Percentiles rank a stretch among this genome's conserved stretches.
These are phyloP conservation scores for Crotophaga sulcirostris DNA, from an alignment of 2,113 vertebrate species.

Conservation along the genomic window DNA sequence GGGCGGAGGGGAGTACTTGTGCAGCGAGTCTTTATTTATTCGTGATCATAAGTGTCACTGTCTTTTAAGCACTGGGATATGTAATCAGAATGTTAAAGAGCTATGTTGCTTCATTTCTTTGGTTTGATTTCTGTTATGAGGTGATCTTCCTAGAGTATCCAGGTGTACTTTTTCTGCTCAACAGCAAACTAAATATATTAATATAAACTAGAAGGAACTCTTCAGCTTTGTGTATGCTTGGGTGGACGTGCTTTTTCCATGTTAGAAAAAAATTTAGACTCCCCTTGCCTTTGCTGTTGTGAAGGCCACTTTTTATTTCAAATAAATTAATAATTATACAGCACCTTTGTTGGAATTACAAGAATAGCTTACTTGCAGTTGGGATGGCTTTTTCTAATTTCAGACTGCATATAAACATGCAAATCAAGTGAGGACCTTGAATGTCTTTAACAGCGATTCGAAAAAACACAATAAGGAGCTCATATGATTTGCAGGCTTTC, in stretches of 20 bases:
- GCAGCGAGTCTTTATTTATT: not conserved
- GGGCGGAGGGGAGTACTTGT: not conserved
- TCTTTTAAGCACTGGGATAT: not conserved
- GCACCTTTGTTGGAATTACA: not conserved
- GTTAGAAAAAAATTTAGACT: not conserved
- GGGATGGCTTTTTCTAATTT: not conserved
- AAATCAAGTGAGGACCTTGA: not conserved
- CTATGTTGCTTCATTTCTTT: not conserved
- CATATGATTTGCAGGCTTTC: not conserved
- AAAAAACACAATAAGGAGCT: not conserved
- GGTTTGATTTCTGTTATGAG: not conserved
- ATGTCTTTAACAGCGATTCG: not conserved
- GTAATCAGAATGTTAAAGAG: not conserved
- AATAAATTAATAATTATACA: not conserved
- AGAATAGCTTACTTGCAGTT: not conserved
- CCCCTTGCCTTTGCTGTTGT: not conserved
- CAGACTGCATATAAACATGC: not conserved
- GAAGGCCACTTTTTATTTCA: not conserved
- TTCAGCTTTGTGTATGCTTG: not conserved
- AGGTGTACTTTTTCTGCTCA: not conserved
- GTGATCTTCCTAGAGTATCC: not conserved
- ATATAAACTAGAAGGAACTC: not conserved
- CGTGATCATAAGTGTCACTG: accelerated
- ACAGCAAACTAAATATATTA: not conserved
- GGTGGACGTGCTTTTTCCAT: not conserved